Conservation (phyloP, 2,797 vertebrate genomes). For the Myiothlypis coronata region DNA sequence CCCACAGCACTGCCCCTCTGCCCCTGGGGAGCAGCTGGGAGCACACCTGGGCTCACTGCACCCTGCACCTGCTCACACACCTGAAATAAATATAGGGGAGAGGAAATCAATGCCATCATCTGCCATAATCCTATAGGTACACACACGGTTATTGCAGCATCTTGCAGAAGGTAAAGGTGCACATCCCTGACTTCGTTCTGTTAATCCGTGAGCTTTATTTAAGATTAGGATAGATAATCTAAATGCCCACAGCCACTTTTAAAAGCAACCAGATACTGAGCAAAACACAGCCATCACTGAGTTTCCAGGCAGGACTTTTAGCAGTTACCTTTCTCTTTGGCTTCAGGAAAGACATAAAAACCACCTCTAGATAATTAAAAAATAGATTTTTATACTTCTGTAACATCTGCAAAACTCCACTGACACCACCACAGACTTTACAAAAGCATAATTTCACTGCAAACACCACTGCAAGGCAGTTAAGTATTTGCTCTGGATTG, state of each 20-base stretch:
- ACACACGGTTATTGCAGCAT: background rate
- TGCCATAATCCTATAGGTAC: background rate
- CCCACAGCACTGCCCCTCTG: background rate
- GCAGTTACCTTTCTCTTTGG: background rate
- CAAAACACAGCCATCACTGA: background rate
- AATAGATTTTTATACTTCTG: background rate
- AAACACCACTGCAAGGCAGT: background rate
- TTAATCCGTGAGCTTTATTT: background rate
- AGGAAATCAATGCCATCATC: no score
- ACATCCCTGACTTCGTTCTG: background rate
- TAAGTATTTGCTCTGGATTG: background rate
- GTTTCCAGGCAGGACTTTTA: background rate
- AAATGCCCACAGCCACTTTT: background rate
- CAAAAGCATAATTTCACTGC: background rate
- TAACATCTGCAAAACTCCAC: background rate
- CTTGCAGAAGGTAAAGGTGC: background rate
- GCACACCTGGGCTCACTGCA: background rate
- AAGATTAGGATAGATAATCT: background rate
- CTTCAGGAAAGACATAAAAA: background rate
- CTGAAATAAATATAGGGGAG: rapidly evolving
- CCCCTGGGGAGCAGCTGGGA: background rate
- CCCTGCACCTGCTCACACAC: background rate
- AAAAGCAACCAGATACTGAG: background rate
- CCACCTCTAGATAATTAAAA: background rate
- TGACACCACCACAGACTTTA: background rate